phyloP scores from a whole-genome alignment of 2,888 invertebrate genomes.

The Cenopis cana region DNA sequence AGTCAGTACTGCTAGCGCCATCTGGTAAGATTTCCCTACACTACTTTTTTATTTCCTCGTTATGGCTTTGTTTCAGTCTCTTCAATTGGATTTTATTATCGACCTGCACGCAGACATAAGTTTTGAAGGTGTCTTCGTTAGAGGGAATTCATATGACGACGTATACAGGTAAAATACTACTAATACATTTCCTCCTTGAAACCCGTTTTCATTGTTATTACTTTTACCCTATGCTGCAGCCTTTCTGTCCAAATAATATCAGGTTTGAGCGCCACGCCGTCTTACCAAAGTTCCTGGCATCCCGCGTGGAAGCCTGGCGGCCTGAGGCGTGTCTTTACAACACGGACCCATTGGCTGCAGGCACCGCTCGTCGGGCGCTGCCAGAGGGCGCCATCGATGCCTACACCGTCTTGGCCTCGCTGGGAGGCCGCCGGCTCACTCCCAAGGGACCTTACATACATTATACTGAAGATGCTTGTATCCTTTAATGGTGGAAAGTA shows the following conservation, averaged over 20 bases:
- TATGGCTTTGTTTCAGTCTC: constrained; percentile 63
- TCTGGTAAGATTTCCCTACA: background rate
- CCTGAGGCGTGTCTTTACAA: constrained; percentile 96
- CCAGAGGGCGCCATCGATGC: constrained; percentile 91
- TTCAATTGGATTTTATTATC: constrained; percentile 95
- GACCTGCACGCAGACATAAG: constrained; percentile 98
- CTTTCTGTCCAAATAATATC: constrained; percentile 23
- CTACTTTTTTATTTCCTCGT: background rate
- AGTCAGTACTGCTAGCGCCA: background rate
- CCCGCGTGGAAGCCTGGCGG: constrained; percentile 95
- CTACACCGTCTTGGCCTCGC: constrained; percentile 95
- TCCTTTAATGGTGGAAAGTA: constrained; percentile 81
- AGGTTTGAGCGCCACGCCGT: constrained; percentile 98
- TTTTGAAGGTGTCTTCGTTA: constrained; percentile 96
- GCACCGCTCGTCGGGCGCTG: constrained; percentile 94
- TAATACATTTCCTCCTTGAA: background rate
- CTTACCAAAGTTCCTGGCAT: constrained; percentile 95
- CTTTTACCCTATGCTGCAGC: background rate
- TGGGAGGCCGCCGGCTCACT: constrained; percentile 93
- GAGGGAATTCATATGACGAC: constrained; percentile 97
- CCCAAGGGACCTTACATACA: constrained; percentile 89
- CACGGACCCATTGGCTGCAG: constrained; percentile 93
- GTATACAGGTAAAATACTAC: constrained; percentile 89
- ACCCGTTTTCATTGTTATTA: background rate
- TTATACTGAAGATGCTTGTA: constrained; percentile 98